Base-by-base conservation (phyloP, 2,888 invertebrate genomes). In the Gortyna flavago region DNA sequence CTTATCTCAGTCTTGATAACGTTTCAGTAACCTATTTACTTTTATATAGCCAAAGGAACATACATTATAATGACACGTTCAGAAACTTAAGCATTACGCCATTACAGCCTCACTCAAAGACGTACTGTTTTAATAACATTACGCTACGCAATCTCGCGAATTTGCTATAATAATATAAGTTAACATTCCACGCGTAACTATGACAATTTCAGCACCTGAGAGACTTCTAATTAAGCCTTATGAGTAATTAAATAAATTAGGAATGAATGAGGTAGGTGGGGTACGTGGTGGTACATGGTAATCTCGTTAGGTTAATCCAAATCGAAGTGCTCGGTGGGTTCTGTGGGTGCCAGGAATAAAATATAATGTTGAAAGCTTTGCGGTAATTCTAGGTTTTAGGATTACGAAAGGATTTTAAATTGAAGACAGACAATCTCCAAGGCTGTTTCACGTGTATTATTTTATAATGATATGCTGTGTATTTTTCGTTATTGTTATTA, bases 41-140 rank as follows among this genome's bases (percentile, higher is more conserved):
- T 78, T 29, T 48, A 66, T 35, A 7, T 51, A 29, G 16, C 29
- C 44, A 35, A n/a, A 62, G 44, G 35, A 35, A 67, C 25, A 68
- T 21, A 67, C n/a, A 35, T n/a, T 77, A 64, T 41, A 41, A 25
- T 11, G 11, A 44, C 29, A 41, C 72, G 62, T 51, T 67, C 62
- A 62, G 35, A 16, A 62, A 44, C 54, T 66, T 70, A 84, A 44
- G 59, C 71, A 75, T 61, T 54, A 51, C 13, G 11, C 48, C 41
- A 68, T 74, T 48, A 61, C 65, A 64, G 61, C 41, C 41, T 69
- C 21, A 41, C 57, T 75, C 59, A 25, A 75, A 81, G 84, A 81
- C 57, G 64, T 87, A 80, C 68, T 78, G 85, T 81, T 87, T 87
- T 89, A 89, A 88, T 90, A 86, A 84, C 71, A 69, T 77, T 79